Conservation (phyloP, 2,113 vertebrate species). For the Buteo buteo region DNA sequence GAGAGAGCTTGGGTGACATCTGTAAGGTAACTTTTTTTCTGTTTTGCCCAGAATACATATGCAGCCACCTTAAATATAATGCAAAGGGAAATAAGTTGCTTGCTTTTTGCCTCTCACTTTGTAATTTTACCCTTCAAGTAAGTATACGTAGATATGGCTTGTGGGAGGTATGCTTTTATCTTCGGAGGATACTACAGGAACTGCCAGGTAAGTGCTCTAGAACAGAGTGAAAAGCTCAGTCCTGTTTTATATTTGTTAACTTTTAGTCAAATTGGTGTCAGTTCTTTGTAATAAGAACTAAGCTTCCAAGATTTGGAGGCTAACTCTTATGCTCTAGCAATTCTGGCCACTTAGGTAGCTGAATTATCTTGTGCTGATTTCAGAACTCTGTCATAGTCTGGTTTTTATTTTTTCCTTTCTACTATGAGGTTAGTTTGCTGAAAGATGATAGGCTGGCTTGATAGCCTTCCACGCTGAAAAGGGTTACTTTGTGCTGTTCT, state of each 20-base stretch:
- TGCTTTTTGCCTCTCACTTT: not conserved
- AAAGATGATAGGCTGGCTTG: not conserved
- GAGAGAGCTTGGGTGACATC: constrained; percentile 18
- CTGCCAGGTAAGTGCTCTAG: not conserved
- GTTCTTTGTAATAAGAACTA: not conserved
- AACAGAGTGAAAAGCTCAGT: not conserved
- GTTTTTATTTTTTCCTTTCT: not conserved
- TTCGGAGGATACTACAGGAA: not conserved
- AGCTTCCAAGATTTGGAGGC: not conserved
- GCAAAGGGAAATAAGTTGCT: not conserved
- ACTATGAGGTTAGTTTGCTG: not conserved
- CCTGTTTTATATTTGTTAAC: not conserved
- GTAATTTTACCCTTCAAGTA: not conserved
- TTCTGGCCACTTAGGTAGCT: not conserved
- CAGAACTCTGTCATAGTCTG: not conserved
- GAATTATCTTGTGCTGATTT: not conserved
- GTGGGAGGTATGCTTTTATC: not conserved
- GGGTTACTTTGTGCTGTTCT: not conserved
- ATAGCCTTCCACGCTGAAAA: not conserved
- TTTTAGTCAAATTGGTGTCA: not conserved
- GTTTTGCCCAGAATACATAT: not conserved
- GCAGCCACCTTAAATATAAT: not conserved
- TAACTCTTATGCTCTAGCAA: not conserved
- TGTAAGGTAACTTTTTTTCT: constrained; percentile 8
- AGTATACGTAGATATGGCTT: not conserved